Base-by-base conservation (phyloP, 2,888 invertebrate genomes). In the Caenorhabditis plicata region DNA sequence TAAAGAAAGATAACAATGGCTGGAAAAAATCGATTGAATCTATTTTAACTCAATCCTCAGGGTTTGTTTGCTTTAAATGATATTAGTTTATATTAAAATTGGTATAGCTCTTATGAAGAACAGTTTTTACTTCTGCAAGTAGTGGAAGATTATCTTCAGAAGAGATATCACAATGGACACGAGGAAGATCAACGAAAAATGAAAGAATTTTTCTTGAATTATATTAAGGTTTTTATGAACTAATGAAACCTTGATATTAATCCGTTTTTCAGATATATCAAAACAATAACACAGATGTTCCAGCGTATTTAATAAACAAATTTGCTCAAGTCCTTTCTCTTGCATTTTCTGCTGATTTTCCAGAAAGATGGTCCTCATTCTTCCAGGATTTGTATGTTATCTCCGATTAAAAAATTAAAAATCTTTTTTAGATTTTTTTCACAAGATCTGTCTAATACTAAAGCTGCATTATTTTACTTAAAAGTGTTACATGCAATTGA, bases 281-380 rank as follows among this genome's bases (percentile, higher is more conserved):
- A 36, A 44, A 38, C 8, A 33, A 39, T 13, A 4, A 32, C 2
- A 36, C 52, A 31, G 53, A 60, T 22, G 43, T 43, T 4, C 82
- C 82, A 58, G 75, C 77, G 19, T 85, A 83, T 72, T 74, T 86
- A 15, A 79, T 82, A 32, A 86, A 86, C 76, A 86, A 86, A 77
- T 82, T 83, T 33, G 85, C 86, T 11, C 86, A 86, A 77, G 76
- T 86, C 13, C 82, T 85, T 58, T 83, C 85, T 2, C 77, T 85
- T 33, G 84, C 84, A 0, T 86, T 85, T 77, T 80, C 85, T 7
- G 80, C 78, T 22, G 86, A 86, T 74, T 86, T 84, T 75, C 83
- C 83, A 1, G 68, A 68, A 23, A 77, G 83, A 35, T 86, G 86
- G 86, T 82, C 84, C 1, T 75, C 78, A 2, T 86, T 85, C 77